phyloP scores from a whole-genome alignment of 2,888 invertebrate genomes.

The Copidosoma aretas region DNA sequence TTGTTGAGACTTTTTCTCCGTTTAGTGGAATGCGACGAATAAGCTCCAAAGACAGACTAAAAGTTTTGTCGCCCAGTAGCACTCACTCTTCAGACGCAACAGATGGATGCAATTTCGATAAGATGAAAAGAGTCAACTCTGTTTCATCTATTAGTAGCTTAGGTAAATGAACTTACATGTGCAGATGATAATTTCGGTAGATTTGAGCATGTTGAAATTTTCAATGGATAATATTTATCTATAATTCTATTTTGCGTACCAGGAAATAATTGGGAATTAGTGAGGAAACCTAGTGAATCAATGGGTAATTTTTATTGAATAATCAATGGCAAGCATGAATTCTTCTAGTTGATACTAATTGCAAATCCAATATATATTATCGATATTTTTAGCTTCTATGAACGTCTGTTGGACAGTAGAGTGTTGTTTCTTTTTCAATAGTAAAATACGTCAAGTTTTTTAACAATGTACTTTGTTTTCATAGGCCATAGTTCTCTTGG shows the following conservation, averaged over 20 bases:
- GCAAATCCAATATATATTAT: conserved; percentile 1
- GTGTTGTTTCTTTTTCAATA: background rate
- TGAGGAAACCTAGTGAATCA: conserved; percentile 62
- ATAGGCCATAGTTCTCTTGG: conserved; percentile 62
- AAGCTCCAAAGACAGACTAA: conserved; percentile 62
- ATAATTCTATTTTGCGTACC: conserved; percentile 51
- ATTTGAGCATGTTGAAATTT: conserved; percentile 23
- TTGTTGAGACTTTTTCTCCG: conserved; percentile 58
- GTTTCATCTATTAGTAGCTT: conserved; percentile 74
- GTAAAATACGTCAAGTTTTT: too few species aligned
- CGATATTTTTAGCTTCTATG: conserved; percentile 9
- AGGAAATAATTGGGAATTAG: conserved; percentile 64
- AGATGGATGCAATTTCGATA: conserved; percentile 61
- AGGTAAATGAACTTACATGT: conserved; percentile 52
- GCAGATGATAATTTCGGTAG: conserved; percentile 5
- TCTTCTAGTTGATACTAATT: background rate
- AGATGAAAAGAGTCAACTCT: conserved; percentile 73
- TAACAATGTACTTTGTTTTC: conserved; percentile 19
- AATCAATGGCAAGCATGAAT: conserved; percentile 31
- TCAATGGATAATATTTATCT: conserved; percentile 44
- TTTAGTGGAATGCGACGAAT: conserved; percentile 61
- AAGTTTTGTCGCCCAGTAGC: conserved; percentile 59
- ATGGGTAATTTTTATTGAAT: conserved; percentile 55
- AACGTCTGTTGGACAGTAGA: background rate
- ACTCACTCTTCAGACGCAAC: conserved; percentile 53